These are phyloP conservation scores for Zophobas atratus DNA, from an alignment of 1,140 invertebrate genomes.

Conservation along the genomic window DNA sequence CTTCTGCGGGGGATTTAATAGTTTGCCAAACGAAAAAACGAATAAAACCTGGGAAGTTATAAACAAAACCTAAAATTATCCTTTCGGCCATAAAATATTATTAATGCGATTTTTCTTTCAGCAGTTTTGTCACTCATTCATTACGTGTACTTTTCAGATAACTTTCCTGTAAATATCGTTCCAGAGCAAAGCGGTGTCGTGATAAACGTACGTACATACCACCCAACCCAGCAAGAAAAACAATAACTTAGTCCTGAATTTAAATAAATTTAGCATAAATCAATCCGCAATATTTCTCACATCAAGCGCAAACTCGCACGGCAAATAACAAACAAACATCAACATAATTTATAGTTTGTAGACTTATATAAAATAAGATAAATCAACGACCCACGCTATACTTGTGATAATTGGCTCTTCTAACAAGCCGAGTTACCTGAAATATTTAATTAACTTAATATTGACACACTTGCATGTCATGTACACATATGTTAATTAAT, in stretches of 20 bases:
- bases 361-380: slow-evolving; percentile 56
- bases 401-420: slow-evolving; percentile 53
- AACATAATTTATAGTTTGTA: slow-evolving; percentile 55
- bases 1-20: too few species aligned
- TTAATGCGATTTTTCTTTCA: too few species aligned
- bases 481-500: slow-evolving; percentile 43
- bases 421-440: slow-evolving; percentile 49
- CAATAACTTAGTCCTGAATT: slow-evolving; percentile 42
- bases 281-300: slow-evolving; percentile 56
- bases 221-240: slow-evolving; percentile 9
- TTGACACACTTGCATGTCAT: slow-evolving; percentile 38
- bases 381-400: slow-evolving; percentile 56
- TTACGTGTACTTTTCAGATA: too few species aligned
- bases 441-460: slow-evolving; percentile 55
- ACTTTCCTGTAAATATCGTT: too few species aligned
- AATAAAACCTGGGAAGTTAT: too few species aligned
- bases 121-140: too few species aligned
- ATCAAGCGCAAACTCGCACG: slow-evolving; percentile 55
- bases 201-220: background rate
- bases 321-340: slow-evolving; percentile 55
- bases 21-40: too few species aligned
- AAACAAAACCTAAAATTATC: too few species aligned
- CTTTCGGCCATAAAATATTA: too few species aligned
- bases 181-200: too few species aligned
- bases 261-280: slow-evolving; percentile 56